Evolutionary conservation across 2,888 invertebrate genomes (phyloP), one percentile per base, ranked within the genome.

Genomic region (Drosophila leonis): DNA sequence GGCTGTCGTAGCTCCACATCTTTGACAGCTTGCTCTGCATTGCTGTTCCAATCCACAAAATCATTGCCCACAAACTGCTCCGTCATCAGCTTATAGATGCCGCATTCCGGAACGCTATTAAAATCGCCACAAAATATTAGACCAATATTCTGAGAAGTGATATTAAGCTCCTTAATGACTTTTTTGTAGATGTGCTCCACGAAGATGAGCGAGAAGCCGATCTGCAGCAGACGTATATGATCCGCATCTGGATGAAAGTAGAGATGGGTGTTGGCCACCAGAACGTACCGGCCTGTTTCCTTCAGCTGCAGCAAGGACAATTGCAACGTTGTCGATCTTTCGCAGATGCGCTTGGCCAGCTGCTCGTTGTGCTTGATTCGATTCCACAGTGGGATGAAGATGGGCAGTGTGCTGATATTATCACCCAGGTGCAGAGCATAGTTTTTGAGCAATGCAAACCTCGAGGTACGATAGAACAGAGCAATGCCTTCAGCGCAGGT

Each of bases 201-300:
- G 93, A 96, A 97, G 46, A 94, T 93, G 75, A 98, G 94, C 29
- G 95, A 94, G 73, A 96, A 94, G 35, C 96, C 96, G 35, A 96
- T 96, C 94, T 99, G 99, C 27, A 98, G 91, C 6, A 98, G 93
- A 72, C 99, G 94, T 80, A 99, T 96, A 90, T 98, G 97, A 93
- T 97, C 97, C 8, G 98, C 97, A 92, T 97, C 95, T 0, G 98
- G 98, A 92, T 97, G 97, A 90, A 98, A 99, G 93, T 98, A 99
- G 54, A 99, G 94, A 94, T 99, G 99, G 1, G 98, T 98, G 90
- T 98, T 98, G 18, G 96, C 98, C 75, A 96, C 94, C 41, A 97
- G 90, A 39, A 97, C 83, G 63, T 95, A 92, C 82, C 95, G 92
- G 4, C 93, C 93, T 66, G 94, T 94, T 15, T 95, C 95, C 72